Evolutionary conservation across 2,888 invertebrate species (phyloP).

Genomic region (Nudaria mundana): DNA sequence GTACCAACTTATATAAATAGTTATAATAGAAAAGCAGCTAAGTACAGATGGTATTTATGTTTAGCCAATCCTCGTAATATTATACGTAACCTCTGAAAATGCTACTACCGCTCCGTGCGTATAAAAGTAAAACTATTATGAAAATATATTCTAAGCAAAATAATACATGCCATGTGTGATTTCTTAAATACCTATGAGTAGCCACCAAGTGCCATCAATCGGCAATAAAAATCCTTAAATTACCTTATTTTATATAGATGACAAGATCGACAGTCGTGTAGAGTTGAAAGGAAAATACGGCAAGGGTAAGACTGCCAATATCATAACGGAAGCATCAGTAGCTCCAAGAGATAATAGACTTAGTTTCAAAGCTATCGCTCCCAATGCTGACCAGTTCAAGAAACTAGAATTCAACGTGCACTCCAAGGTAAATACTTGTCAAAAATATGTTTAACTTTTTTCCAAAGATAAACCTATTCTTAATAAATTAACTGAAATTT

Average conservation of each 20-base stretch:
- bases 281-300: constrained; percentile 65
- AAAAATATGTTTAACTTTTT: background rate
- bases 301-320: constrained; percentile 63
- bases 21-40: too few species aligned
- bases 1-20: constrained; percentile 11
- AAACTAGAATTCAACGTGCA: constrained; percentile 70
- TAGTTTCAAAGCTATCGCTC: constrained; percentile 46
- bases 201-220: too few species aligned
- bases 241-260: constrained; percentile 41
- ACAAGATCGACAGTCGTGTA: constrained; percentile 46
- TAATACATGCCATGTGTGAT: too few species aligned
- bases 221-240: too few species aligned
- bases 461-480: background rate
- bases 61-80: too few species aligned
- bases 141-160: too few species aligned
- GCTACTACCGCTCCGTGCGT: too few species aligned
- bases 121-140: too few species aligned
- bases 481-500: background rate
- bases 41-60: too few species aligned
- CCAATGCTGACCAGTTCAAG: constrained; percentile 74
- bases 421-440: constrained; percentile 53
- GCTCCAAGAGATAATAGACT: constrained; percentile 48
- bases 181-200: too few species aligned
- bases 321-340: constrained; percentile 57
- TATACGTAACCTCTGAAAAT: too few species aligned